phyloP scores from a whole-genome alignment of 2,888 invertebrate species.

The Cetonia aurata region DNA sequence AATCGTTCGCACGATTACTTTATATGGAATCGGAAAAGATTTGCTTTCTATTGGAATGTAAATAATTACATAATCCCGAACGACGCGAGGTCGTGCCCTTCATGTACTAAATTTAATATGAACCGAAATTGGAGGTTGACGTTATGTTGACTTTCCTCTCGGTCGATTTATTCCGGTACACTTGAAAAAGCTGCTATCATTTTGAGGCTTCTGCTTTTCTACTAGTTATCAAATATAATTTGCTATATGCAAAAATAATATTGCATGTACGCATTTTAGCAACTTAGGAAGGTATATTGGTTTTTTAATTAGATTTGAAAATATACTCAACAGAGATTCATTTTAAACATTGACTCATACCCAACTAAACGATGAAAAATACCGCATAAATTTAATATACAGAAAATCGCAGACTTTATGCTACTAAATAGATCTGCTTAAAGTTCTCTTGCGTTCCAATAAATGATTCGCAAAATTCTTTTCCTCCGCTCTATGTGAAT shows the following conservation, averaged over 20 bases:
- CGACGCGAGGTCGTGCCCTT: constrained; percentile 3
- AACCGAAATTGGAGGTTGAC: constrained; percentile 48
- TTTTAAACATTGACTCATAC: too few relatives aligned
- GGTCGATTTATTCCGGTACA: constrained; percentile 48
- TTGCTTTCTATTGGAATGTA: constrained; percentile 58
- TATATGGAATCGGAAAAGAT: constrained; percentile 53
- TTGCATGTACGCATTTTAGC: too few relatives aligned
- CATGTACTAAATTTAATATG: constrained; percentile 25
- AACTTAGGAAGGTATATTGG: too few relatives aligned
- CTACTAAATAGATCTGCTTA: not conserved
- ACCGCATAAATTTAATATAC: too few relatives aligned
- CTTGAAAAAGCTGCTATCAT: constrained; percentile 9
- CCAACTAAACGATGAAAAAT: too few relatives aligned
- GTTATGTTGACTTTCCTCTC: constrained; percentile 48
- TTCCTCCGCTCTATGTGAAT: not conserved
- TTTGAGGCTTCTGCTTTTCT: too few relatives aligned
- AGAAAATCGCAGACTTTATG: too few relatives aligned
- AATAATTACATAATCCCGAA: constrained; percentile 57
- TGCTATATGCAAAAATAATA: too few relatives aligned
- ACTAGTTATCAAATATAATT: too few relatives aligned
- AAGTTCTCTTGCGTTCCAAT: constrained; percentile 14
- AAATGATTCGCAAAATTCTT: constrained; percentile 26
- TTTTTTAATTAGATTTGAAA: too few relatives aligned
- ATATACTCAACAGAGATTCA: too few relatives aligned
- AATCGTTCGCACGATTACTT: constrained; percentile 41